Evolutionary conservation across 2,797 vertebrate species (phyloP).

Genomic region (Decapterus maruadsi): DNA sequence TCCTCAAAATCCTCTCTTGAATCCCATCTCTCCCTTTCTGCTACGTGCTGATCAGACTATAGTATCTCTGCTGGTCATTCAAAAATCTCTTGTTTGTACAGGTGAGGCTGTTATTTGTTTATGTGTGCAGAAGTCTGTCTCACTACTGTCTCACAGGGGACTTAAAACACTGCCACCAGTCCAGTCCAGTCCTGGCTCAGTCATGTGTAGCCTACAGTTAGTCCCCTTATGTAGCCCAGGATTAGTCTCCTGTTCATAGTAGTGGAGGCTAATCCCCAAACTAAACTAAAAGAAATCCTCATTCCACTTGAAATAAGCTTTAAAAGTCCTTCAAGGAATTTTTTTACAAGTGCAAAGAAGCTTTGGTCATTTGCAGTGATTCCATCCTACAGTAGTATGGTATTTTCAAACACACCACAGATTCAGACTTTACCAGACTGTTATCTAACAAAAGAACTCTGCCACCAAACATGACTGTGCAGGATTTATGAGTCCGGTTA

Average conservation of each 20-base stretch:
- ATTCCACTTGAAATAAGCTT: neutral
- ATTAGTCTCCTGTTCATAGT: neutral
- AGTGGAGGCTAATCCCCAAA: neutral
- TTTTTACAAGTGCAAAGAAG: too few species aligned
- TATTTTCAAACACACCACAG: neutral
- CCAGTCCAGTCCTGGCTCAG: neutral
- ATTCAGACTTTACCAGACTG: too few species aligned
- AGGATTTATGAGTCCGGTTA: neutral
- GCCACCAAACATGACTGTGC: neutral
- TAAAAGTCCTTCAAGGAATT: too few species aligned
- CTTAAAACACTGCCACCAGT: too few species aligned
- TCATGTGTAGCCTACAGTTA: constrained; percentile 1
- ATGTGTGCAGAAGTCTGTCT: too few species aligned
- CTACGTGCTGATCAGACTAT: neutral
- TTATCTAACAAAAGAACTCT: neutral
- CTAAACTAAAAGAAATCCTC: neutral
- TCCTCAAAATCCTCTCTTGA: neutral
- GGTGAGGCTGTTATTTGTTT: neutral
- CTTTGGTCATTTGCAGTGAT: neutral
- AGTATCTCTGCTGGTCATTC: neutral
- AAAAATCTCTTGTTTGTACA: neutral
- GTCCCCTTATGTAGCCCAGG: too few species aligned
- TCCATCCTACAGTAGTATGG: neutral
- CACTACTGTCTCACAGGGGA: too few species aligned
- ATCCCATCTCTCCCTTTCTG: neutral